Conservation (phyloP, 2,888 invertebrate species). For the Opisthograptis luteolata region DNA sequence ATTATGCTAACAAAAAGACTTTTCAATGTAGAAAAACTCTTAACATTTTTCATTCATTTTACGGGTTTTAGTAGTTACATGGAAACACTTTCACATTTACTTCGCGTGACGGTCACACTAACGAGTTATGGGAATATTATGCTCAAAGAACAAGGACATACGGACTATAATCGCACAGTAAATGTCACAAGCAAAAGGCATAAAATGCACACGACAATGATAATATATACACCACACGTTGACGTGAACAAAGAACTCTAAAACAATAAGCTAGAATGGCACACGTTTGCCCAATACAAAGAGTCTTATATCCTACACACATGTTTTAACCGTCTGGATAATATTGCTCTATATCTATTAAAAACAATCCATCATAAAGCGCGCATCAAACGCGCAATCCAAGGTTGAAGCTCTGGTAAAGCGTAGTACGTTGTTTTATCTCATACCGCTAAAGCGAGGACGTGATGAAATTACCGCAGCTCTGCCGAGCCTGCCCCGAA, state of each 20-base stretch:
- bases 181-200: slow-evolving; percentile 9
- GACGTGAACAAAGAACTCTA: slow-evolving; percentile 28
- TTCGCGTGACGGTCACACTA: slow-evolving; percentile 62
- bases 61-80: too few species aligned
- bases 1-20: too few species aligned
- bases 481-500: slow-evolving; percentile 44
- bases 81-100: slow-evolving; percentile 67
- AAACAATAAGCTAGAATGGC: slow-evolving; percentile 17
- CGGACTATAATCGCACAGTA: slow-evolving; percentile 24
- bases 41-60: too few species aligned
- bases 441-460: slow-evolving; percentile 37
- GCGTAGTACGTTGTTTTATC: slow-evolving; percentile 41
- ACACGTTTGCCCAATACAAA: slow-evolving; percentile 21
- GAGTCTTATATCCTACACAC: slow-evolving; percentile 12
- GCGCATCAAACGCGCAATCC: slow-evolving; percentile 27
- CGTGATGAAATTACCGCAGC: slow-evolving; percentile 58
- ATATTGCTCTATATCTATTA: slow-evolving; percentile 16
- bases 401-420: slow-evolving; percentile 45
- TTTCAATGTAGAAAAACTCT: too few species aligned
- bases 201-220: slow-evolving; percentile 30
- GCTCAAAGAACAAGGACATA: slow-evolving; percentile 24
- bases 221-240: too few species aligned
- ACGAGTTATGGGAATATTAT: slow-evolving; percentile 30
- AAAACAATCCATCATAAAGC: slow-evolving; percentile 19
- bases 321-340: background rate